A percentile compares a stretch with the other conserved stretches of the same genome.
Conservation (phyloP, 1,140 invertebrate species). For the Bombus breviceps region DNA sequence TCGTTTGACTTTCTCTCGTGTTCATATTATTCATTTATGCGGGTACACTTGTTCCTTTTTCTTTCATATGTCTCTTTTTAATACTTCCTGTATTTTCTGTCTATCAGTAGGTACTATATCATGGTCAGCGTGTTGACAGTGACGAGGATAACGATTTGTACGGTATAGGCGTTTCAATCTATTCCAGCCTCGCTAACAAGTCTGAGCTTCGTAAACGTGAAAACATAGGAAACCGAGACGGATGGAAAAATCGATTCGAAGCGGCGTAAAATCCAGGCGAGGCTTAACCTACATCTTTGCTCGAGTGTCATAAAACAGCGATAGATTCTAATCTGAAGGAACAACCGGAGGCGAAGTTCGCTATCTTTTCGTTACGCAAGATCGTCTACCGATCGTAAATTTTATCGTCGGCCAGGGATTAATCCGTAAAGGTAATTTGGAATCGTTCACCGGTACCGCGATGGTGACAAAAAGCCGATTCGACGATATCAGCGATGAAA, state of each 20-base stretch:
- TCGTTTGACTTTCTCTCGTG: not conserved
- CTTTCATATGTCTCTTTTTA: not conserved
- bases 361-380: constrained; percentile 25
- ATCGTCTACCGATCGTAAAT: constrained; percentile 10
- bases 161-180: not conserved
- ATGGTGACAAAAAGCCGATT: constrained; percentile 5
- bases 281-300: not conserved
- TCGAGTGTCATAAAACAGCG: not conserved
- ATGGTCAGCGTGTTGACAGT: not conserved
- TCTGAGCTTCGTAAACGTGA: not conserved
- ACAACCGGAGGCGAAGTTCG: constrained; percentile 16
- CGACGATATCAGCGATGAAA: not conserved
- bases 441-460: not conserved
- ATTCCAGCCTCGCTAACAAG: not conserved
- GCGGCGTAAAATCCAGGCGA: not conserved
- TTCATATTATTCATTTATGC: not conserved
- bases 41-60: not conserved
- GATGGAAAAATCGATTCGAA: not conserved
- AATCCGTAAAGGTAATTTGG: constrained; percentile 35
- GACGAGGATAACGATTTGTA: not conserved
- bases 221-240: not conserved
- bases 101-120: not conserved
- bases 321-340: constrained; percentile 1
- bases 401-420: constrained; percentile 11
- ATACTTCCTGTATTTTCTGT: not conserved